Evolutionary conservation across 2,113 vertebrate genomes (phyloP).

Genomic region (Xiphias gladius): DNA sequence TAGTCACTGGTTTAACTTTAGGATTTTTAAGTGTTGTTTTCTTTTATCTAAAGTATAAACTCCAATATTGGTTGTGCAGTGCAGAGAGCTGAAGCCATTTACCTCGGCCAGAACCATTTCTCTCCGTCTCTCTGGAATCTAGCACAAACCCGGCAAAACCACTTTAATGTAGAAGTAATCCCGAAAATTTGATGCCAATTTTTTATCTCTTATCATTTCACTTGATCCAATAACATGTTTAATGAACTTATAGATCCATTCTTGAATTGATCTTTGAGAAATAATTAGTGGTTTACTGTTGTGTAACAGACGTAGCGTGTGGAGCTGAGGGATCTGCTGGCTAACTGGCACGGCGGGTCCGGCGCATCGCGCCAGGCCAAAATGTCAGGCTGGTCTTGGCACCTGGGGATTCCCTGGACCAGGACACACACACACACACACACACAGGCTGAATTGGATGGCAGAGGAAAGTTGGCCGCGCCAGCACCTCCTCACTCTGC

Average conservation of each 20-base stretch:
- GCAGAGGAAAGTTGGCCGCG: constrained; percentile 26
- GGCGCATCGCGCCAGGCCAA: not conserved
- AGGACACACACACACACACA: constrained; percentile 5
- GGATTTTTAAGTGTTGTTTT: too few relatives aligned
- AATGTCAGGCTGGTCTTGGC: constrained; percentile 2
- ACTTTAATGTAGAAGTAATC: too few relatives aligned
- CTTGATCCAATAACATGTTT: not conserved
- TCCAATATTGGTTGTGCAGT: too few relatives aligned
- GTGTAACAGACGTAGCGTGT: not conserved
- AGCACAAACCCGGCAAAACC: too few relatives aligned
- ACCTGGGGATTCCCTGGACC: constrained; percentile 35
- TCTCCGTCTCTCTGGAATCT: too few relatives aligned
- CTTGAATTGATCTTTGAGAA: not conserved
- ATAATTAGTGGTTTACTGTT: not conserved
- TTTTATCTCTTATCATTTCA: not conserved
- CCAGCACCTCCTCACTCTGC: constrained; percentile 25
- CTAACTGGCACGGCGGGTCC: not conserved
- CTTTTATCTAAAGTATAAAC: too few relatives aligned
- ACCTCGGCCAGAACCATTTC: too few relatives aligned
- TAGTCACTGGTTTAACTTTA: too few relatives aligned
- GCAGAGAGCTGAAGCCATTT: too few relatives aligned
- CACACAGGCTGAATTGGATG: not conserved
- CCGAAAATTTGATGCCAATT: not conserved
- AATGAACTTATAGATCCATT: too few relatives aligned
- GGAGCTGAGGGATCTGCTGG: not conserved